Evolutionary conservation across 1,140 invertebrate genomes (phyloP), one percentile per base, ranked within the genome.

Genomic region (Pachypeltis micranthus): DNA sequence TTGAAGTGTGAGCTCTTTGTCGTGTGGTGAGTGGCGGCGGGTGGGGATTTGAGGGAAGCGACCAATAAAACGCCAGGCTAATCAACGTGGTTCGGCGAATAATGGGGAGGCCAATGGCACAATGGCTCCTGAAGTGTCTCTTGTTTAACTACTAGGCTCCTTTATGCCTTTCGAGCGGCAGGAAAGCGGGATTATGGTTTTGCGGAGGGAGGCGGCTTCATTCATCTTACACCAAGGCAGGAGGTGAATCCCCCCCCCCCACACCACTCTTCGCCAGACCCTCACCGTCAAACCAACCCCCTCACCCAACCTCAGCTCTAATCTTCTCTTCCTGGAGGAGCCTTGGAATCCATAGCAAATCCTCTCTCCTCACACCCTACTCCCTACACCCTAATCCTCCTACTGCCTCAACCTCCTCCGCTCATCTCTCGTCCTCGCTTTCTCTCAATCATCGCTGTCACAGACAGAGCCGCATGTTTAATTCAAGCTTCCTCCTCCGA

Each of bases 391-490:
- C 44, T 47, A 47, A 47, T 47, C 44, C 24, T 47, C 44, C n/a
- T n/a, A 21, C 23, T 21, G 10, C 21, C 47, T 7, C 10, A 7
- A 4, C 47, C 21, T 3, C 47, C 47, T 51, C 47, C 47, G 21
- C 47, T 21, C n/a, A n/a, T n/a, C n/a, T n/a, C n/a, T n/a, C n/a
- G n/a, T n/a, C n/a, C n/a, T n/a, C n/a, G 16, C 29, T 25, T 16
- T 28, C 57, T 59, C 57, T 59, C 57, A 59, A 59, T 59, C 57
- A 59, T 26, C 57, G 27, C 57, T 59, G 57, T 59, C 57, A 59
- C 57, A 59, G 57, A 59, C 57, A 59, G 57, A 59, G 29, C 26
- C 26, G 57, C 57, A 59, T 59, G 57, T 59, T 59, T 59, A 59
- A 59, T 59, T 59, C 57, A 59, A 59, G 57, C 57, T 51, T 51